Evolutionary conservation across 2,113 vertebrate species (phyloP), one percentile per base, ranked within the genome.

Genomic region (Daboia siamensis): DNA sequence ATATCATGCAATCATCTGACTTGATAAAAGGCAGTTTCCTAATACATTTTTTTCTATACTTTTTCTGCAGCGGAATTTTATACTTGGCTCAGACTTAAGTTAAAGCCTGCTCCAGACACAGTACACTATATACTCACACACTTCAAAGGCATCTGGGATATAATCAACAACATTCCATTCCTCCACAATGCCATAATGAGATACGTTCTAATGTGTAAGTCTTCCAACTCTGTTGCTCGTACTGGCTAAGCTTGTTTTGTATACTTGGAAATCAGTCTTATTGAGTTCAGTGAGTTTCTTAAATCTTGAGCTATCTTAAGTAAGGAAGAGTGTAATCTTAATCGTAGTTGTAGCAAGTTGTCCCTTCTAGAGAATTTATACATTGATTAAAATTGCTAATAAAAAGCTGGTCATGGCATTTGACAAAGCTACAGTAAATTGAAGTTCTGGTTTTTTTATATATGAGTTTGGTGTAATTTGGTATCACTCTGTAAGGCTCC

Each of bases 121-220:
- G 97, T 99, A 39, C 99, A 99, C 95, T 98, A 99, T 94, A 98
- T 99, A 92, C 98, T 99, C 51, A 99, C 99, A 3, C 98, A 99
- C 95, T 99, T 99, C 96, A 98, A 98, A 96, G 98, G 98, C 26
- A 97, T 98, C 95, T 99, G 99, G 99, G 98, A 98, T 95, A 98
- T 99, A n/a, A n/a, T 99, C 92, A 99, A 99, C 97, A 98, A 96
- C 84, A 97, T 99, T 92, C 97, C 99, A 5, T 99, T 99, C 95
- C 93, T 99, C 80, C 95, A 98, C 11, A 97, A 98, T 85, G 11
- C 69, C 87, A 98, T 99, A 94, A 99, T 99, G 99, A 98, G 96
- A 97, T 99, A 99, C 0, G 98, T 99, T 29, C 95, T 99, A 92
- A 99, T 97, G 0, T 99, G 99, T 99, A 97, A 99, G 99, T 98